phyloP scores from a whole-genome alignment of 92 coral and sea anemone species.

The Paramuricea clavata region DNA sequence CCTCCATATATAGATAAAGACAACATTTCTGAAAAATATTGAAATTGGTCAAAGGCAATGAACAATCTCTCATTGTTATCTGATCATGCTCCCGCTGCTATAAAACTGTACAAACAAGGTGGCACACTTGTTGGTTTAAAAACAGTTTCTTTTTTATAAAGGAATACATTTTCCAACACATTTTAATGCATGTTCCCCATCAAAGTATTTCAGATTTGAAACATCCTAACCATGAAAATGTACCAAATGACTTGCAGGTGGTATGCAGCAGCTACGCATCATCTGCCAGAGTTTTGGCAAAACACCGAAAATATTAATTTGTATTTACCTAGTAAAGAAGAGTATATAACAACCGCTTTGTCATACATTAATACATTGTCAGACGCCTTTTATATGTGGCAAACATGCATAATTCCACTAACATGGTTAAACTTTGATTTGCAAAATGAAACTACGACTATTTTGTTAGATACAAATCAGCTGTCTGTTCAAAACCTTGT shows the following conservation, averaged over 20 bases:
- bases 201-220: not conserved
- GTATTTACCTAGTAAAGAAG: not conserved
- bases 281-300: not conserved
- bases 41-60: not conserved
- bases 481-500: not conserved
- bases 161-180: not conserved
- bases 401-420: not conserved
- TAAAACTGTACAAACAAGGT: not conserved
- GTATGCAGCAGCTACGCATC: not conserved
- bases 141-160: not conserved
- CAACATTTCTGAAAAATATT: not conserved
- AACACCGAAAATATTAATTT: not conserved
- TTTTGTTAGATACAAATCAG: not conserved
- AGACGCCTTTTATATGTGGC: not conserved
- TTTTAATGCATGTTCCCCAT: conserved; percentile 10
- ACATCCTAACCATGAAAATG: not conserved
- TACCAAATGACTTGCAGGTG: not conserved
- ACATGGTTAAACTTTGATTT: not conserved
- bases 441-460: not conserved
- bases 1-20: not conserved
- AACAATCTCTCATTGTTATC: not conserved
- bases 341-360: not conserved
- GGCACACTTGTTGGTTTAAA: conserved; percentile 10
- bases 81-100: not conserved
- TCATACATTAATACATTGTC: not conserved